Conservation (phyloP, 2,888 invertebrate species). For the Acheta domesticus region DNA sequence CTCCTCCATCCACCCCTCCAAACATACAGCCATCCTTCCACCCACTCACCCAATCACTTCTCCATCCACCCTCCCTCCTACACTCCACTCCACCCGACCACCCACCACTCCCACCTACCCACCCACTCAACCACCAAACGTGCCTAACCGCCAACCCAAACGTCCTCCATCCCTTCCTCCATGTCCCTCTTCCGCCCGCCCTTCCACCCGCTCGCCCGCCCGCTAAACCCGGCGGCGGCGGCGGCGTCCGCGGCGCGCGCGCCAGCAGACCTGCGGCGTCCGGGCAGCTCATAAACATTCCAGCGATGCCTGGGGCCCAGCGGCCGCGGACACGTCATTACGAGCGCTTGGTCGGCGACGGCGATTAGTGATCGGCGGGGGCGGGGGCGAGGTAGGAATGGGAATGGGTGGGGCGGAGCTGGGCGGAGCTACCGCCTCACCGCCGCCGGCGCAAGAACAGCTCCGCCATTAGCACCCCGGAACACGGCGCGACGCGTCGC, state of each 20-base stretch:
- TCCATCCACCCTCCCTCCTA: no score
- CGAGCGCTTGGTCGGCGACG: neutral
- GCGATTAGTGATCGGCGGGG: neutral
- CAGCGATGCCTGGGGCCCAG: neutral
- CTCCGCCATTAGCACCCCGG: slow-evolving; percentile 1
- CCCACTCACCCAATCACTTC: no score
- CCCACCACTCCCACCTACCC: no score
- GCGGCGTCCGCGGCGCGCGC: no score
- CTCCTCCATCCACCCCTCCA: no score
- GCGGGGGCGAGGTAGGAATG: no score
- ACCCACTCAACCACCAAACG: no score
- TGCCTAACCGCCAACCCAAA: neutral
- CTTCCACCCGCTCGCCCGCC: neutral
- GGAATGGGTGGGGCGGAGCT: neutral
- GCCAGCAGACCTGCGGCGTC: no score
- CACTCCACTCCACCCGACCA: no score
- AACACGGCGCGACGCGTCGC: neutral
- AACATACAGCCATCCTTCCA: no score
- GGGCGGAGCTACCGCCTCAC: neutral
- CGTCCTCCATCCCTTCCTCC: neutral
- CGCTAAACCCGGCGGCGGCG: neutral
- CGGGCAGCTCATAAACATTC: neutral
- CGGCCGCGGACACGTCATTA: neutral
- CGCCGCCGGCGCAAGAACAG: neutral
- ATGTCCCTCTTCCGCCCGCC: neutral